Evolutionary conservation across 2,888 invertebrate species (phyloP), one percentile per base, ranked within the genome.

Genomic region (Zaprionus obscuricornis): DNA sequence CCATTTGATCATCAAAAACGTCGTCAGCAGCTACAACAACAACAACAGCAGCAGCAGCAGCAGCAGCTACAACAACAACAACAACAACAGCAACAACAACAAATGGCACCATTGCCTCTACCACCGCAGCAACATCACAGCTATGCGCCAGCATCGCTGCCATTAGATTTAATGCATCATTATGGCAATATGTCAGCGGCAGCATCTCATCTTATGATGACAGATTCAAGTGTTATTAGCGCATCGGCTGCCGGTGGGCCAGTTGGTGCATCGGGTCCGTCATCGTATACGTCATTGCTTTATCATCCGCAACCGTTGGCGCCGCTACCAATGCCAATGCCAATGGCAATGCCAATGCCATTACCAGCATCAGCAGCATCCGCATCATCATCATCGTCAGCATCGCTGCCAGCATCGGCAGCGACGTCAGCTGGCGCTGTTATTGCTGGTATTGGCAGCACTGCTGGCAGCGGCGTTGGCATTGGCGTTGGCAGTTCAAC

Each of bases 141-240:
- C 65, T 90, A 87, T 83, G 89, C 89, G 22, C 90, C 90, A 39
- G 84, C 85, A 26, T 90, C 90, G 59, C 82, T 90, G 73, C 90
- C 90, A 34, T 81, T 89, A 46, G 90, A 90, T 64, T 70, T 90
- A 59, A 85, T 85, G 52, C 77, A 73, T 50, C 74, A 76, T 31
- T 88, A 88, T 63, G 69, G 76, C 50, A 84, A 83, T 37, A 72
- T 88, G 49, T 81, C 88, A 6, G 82, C 76, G 2, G 84, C 89
- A n/a, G 85, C 89, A 42, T 87, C 89, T 5, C 88, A 89, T 66
- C 83, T 90, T 1, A 89, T 90, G 89, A 88, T 89, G 87, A 86
- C 87, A 14, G 89, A 89, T 69, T 87, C 90, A 22, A 89, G 87
- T 72, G 89, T 89, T 16, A 89, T 89, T 52, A 86, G 89, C 50